Percentiles rank a stretch among this genome's conserved stretches.
Conservation (phyloP, 2,888 invertebrate species). For the Cylloceria caligata region DNA sequence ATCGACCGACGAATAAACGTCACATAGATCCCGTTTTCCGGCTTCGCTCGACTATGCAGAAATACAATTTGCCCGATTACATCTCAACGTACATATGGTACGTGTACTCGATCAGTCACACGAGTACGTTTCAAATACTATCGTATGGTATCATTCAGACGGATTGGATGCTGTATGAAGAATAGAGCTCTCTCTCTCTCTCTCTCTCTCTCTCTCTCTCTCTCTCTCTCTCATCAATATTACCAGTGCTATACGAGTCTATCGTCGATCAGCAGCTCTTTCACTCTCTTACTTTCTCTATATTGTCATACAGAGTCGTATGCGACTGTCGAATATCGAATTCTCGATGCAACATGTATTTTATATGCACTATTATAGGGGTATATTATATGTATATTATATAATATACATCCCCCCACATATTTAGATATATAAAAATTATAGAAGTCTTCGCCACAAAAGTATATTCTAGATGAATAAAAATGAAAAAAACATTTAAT, state of each 20-base stretch:
- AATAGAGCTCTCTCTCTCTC: not conserved
- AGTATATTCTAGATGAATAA: too few species aligned
- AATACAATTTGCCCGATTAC: conserved; percentile 58
- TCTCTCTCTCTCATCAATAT: too few species aligned
- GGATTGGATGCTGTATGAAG: conserved; percentile 1
- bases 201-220: too few species aligned
- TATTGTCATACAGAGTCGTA: not conserved
- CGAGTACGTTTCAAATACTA: conserved; percentile 14
- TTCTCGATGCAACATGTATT: not conserved
- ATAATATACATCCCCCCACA: too few species aligned
- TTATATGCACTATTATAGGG: not conserved
- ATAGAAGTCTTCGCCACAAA: too few species aligned
- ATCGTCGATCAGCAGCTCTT: not conserved
- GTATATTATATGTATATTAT: too few species aligned
- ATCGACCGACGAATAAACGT: conserved; percentile 58
- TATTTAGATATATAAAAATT: too few species aligned
- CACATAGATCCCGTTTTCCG: conserved; percentile 47
- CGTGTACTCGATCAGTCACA: conserved; percentile 32
- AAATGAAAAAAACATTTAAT: too few species aligned
- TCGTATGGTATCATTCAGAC: not conserved
- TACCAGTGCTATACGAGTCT: not conserved
- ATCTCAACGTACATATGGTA: conserved; percentile 49
- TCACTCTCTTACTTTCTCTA: too few species aligned
- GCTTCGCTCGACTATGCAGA: conserved; percentile 20
- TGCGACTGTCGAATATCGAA: conserved; percentile 7